Evolutionary conservation across 2,113 vertebrate species (phyloP).

Genomic region (Perca schrenkii): DNA sequence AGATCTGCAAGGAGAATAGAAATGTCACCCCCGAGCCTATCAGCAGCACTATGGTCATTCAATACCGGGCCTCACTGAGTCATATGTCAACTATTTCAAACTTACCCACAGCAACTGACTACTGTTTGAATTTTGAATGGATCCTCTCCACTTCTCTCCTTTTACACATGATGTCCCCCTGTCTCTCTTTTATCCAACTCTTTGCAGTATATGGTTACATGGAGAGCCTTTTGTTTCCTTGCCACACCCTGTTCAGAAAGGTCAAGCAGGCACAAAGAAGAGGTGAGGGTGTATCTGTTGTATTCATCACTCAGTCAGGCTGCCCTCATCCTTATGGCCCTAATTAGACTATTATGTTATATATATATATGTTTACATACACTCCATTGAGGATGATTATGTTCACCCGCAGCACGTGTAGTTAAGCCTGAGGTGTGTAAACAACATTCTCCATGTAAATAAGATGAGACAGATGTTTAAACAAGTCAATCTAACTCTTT

Average conservation of each 20-base stretch:
- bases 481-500: slow-evolving; percentile 26
- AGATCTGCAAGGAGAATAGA: slow-evolving; percentile 59
- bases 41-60: slow-evolving; percentile 67
- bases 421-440: slow-evolving; percentile 43
- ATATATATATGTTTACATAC: slow-evolving; percentile 63
- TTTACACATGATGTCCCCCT: slow-evolving; percentile 73
- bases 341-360: slow-evolving; percentile 57
- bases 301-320: slow-evolving; percentile 45
- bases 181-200: slow-evolving; percentile 73
- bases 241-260: slow-evolving; percentile 73
- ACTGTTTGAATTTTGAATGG: slow-evolving; percentile 75
- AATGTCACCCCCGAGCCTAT: slow-evolving; percentile 69
- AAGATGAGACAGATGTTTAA: slow-evolving; percentile 37
- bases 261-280: slow-evolving; percentile 63
- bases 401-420: slow-evolving; percentile 24
- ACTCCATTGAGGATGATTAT: slow-evolving; percentile 49
- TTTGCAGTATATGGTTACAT: slow-evolving; percentile 80
- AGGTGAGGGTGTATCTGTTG: slow-evolving; percentile 72
- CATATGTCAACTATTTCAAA: slow-evolving; percentile 78
- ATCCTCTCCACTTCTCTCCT: slow-evolving; percentile 69
- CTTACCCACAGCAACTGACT: slow-evolving; percentile 65
- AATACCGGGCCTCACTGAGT: slow-evolving; percentile 69
- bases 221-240: slow-evolving; percentile 70
- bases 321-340: slow-evolving; percentile 47
- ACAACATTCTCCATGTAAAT: slow-evolving; percentile 40